Evolutionary conservation across 2,888 invertebrate species (phyloP), one percentile per base, ranked within the genome.

Genomic region (Drosophila falleni): DNA sequence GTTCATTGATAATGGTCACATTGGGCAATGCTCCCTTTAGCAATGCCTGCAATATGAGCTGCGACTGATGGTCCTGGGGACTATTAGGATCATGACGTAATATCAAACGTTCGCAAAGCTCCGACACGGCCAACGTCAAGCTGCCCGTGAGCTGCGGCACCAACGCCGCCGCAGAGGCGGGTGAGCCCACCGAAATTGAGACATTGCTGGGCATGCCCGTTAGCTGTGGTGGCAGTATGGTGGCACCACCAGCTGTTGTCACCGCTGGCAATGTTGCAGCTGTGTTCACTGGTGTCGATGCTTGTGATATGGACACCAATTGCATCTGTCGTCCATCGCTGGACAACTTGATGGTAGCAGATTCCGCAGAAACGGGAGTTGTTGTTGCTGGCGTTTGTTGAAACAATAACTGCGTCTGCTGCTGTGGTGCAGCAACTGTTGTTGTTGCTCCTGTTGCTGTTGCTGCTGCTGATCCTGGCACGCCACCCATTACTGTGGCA

Each of bases 91-190:
- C 95, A 80, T 95, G 95, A 47, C 95, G 95, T 55, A 96, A 90
- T 44, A 96, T 93, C 47, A 96, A 93, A 26, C 95, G 93, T 39
- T 92, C 95, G 9, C 95, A 95, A 79, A 96, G 95, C 89, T 96
- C 96, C 1, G 95, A 94, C 51, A 96, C 93, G 0, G 95, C 94
- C 61, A 96, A 91, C 67, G 95, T 94, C 64, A 95, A 93, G 60
- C 95, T 95, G 1, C 95, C 95, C 23, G 94, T 94, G 8, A 95
- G 91, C 79, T 95, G 95, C 2, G 94, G 93, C 53, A 94, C 93
- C 41, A 94, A 72, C 1, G 92, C 90, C 1, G 92, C 89, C 23
- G 91, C 90, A 8, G 92, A 84, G 26, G 92, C 91, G 1, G 92
- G 90, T 9, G 91, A 87, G n/a, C 89, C 89, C 26, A 90, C 90